These are phyloP conservation scores for Pegoplata infirma DNA, from an alignment of 2,888 invertebrate species.

Conservation along the genomic window DNA sequence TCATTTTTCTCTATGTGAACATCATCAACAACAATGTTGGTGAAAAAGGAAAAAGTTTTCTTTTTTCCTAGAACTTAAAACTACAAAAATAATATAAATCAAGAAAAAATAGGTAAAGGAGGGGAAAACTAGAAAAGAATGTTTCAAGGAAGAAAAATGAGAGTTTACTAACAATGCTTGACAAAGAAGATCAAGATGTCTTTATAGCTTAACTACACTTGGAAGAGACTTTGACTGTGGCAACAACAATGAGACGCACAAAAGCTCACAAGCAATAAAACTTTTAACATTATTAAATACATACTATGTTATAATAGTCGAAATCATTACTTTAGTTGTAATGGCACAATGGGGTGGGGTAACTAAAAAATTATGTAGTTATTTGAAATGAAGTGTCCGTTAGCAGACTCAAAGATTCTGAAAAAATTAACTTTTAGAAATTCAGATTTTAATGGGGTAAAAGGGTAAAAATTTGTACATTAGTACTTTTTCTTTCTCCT, in stretches of 20 bases:
- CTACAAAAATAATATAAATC: too few species aligned
- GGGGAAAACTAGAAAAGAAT: background rate
- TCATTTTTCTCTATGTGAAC: conserved; percentile 14
- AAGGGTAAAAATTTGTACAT: too few species aligned
- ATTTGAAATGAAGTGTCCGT: too few species aligned
- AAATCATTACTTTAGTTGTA: background rate
- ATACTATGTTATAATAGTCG: background rate
- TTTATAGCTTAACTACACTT: background rate
- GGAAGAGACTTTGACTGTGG: background rate
- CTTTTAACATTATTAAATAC: background rate
- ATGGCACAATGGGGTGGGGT: background rate
- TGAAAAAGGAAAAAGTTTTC: background rate
- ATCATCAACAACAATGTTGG: background rate
- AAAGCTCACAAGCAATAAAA: background rate
- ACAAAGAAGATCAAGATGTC: background rate
- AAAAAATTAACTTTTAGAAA: too few species aligned
- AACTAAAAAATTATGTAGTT: too few species aligned
- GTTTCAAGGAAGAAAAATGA: background rate
- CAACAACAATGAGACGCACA: background rate
- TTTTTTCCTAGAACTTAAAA: too few species aligned
- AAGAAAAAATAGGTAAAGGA: background rate
- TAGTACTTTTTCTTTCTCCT: too few species aligned
- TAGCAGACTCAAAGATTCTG: too few species aligned
- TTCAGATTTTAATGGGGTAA: too few species aligned
- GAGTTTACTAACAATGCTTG: background rate